These are phyloP conservation scores for Tragelaphus imberbis DNA, from an alignment of 2,113 vertebrate genomes.

Conservation along the genomic window DNA sequence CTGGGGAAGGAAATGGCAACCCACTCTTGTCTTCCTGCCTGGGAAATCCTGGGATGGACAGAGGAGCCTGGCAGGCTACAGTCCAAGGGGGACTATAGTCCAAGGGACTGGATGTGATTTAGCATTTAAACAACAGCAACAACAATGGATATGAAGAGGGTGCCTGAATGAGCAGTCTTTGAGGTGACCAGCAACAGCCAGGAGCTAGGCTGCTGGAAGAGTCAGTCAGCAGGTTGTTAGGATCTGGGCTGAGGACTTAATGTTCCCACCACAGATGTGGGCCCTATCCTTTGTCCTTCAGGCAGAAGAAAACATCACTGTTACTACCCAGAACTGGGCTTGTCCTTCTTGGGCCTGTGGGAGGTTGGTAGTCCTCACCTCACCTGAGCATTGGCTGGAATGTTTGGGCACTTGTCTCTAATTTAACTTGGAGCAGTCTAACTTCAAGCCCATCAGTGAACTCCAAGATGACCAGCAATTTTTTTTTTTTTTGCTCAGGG, in stretches of 20 bases:
- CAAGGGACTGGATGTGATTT: neutral
- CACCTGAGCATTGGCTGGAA: neutral
- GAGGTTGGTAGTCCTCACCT: neutral
- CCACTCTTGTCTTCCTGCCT: neutral
- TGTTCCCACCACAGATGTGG: neutral
- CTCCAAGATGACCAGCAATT: neutral
- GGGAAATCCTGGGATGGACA: neutral
- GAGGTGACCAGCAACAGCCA: neutral
- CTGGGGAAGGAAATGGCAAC: neutral
- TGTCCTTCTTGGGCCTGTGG: neutral
- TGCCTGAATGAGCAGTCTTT: neutral
- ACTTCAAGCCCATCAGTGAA: neutral
- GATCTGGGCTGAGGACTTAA: neutral
- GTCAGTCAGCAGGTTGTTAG: neutral
- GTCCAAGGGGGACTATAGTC: neutral
- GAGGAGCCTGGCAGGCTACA: neutral
- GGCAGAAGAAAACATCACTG: neutral
- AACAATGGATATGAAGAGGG: neutral
- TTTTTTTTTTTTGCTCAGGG: neutral
- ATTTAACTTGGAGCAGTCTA: neutral
- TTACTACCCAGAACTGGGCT: neutral
- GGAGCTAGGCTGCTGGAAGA: neutral
- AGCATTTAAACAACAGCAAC: neutral
- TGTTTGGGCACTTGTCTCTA: fast-evolving
- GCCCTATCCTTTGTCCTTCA: neutral